Evolutionary conservation across 2,797 vertebrate genomes (phyloP).

Genomic region (Gallinago nigripennis): DNA sequence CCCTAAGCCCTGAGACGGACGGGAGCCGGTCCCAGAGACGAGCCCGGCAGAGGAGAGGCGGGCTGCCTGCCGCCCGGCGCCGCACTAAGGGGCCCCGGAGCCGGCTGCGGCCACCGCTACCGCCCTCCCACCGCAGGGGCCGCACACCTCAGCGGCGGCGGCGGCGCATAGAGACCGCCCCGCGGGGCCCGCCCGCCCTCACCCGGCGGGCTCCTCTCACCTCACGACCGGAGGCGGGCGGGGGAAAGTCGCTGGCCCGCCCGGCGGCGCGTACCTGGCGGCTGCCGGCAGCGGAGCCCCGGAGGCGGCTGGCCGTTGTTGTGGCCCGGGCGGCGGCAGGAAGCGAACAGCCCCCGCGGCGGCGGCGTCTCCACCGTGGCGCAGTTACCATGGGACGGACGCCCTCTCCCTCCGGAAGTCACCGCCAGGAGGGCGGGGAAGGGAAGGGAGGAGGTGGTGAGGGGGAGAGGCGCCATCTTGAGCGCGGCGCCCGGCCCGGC

Average conservation of each 20-base stretch:
- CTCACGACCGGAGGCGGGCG: neutral
- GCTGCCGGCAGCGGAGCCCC: neutral
- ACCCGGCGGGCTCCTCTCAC: neutral
- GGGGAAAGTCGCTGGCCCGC: neutral
- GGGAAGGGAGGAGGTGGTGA: neutral
- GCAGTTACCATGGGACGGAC: conserved; percentile 68
- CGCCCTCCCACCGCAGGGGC: neutral
- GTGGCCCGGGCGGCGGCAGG: neutral
- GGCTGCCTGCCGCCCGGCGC: neutral
- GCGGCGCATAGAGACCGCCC: neutral
- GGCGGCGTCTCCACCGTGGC: conserved; percentile 42
- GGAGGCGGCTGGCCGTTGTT: neutral
- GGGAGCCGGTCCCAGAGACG: neutral
- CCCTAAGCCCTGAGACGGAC: neutral
- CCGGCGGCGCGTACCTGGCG: neutral
- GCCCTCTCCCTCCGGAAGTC: conserved; percentile 62
- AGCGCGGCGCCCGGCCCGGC: neutral
- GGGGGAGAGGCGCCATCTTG: neutral
- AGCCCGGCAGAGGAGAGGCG: neutral
- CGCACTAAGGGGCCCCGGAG: neutral
- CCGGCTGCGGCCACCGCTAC: neutral
- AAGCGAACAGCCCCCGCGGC: neutral
- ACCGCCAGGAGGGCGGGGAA: neutral
- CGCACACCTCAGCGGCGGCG: neutral
- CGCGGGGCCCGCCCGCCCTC: neutral